A percentile compares a stretch with the other conserved stretches of the same genome.
phyloP scores from a whole-genome alignment of 2,888 invertebrate species.

The Xanthorhoe designata region DNA sequence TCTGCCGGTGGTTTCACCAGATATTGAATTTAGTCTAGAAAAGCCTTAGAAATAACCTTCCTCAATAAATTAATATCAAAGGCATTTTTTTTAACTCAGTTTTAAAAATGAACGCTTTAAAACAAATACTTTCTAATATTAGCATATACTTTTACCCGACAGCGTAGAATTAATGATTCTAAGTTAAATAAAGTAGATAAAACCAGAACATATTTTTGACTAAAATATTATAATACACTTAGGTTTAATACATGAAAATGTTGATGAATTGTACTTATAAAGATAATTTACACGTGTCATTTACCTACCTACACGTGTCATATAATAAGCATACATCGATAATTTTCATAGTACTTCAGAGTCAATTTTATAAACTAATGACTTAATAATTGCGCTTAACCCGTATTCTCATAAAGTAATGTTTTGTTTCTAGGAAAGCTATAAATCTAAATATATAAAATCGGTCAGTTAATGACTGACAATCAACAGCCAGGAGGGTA shows the following conservation, averaged over 20 bases:
- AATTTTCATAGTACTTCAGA: not conserved
- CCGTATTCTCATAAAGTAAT: constrained; percentile 24
- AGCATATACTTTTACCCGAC: too few relatives aligned
- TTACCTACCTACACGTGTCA: not conserved
- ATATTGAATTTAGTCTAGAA: too few relatives aligned
- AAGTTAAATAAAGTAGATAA: too few relatives aligned
- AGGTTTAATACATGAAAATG: not conserved
- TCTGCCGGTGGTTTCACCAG: too few relatives aligned
- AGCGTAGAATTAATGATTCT: too few relatives aligned
- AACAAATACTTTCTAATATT: too few relatives aligned
- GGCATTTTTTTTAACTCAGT: too few relatives aligned
- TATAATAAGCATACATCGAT: not conserved
- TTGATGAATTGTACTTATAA: not conserved
- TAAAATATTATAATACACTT: not conserved
- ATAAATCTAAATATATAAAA: constrained; percentile 34
- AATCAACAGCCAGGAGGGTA: not conserved
- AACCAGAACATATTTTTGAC: too few relatives aligned
- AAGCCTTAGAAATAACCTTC: too few relatives aligned
- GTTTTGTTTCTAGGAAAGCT: constrained; percentile 43
- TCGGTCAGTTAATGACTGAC: not conserved
- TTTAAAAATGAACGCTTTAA: too few relatives aligned
- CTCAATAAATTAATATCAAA: too few relatives aligned
- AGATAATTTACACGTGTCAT: not conserved
- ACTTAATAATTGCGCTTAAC: constrained; percentile 51
- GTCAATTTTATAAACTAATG: constrained; percentile 43